Evolutionary conservation across 2,888 invertebrate species (phyloP), one percentile per base, ranked within the genome.

Genomic region (Spilosoma lubricipeda): DNA sequence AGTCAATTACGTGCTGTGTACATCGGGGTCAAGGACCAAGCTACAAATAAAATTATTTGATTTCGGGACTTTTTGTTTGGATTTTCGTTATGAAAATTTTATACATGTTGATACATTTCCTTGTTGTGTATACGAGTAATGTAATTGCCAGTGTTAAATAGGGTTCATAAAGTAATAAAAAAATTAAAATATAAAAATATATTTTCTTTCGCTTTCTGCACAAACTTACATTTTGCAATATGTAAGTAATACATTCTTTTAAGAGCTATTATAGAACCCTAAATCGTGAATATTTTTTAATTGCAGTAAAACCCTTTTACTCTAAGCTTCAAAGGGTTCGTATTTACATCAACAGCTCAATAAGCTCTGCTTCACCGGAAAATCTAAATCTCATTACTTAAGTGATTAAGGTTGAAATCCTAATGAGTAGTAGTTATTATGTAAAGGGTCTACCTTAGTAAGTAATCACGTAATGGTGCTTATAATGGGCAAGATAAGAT

Each of bases 1-100:
- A 80, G 81, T 77, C 76, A 82, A 77, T 82, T 80, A 77, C 77
- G 42, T 77, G 52, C 74, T 70, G 69, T 67, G 75, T 74, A 71
- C 71, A 71, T 45, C 36, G 73, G 45, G 48, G 66, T 48, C 72
- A 68, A 73, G 71, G 52, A 70, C 39, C 70, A 74, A 59, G 45
- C 27, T 66, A 75, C 45, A 77, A 76, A 71, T 73, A 74, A 70
- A 76, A 73, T 79, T 80, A 80, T 82, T 79, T 73, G 71, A 78
- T 20, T 74, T 72, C 67, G 67, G 64, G 76, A 68, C 75, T 79
- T 79, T 67, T 70, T 48, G 65, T 66, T 33, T 42, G 71, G 63
- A 66, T 75, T 77, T 68, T 73, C 76, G 75, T 72, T 56, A 11
- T 5, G 66, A 20, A 30, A 52, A n/a, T 13, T 65, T 33, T 69